phyloP scores from a whole-genome alignment of 2,888 invertebrate species.

The Sminthurides aquaticus region DNA sequence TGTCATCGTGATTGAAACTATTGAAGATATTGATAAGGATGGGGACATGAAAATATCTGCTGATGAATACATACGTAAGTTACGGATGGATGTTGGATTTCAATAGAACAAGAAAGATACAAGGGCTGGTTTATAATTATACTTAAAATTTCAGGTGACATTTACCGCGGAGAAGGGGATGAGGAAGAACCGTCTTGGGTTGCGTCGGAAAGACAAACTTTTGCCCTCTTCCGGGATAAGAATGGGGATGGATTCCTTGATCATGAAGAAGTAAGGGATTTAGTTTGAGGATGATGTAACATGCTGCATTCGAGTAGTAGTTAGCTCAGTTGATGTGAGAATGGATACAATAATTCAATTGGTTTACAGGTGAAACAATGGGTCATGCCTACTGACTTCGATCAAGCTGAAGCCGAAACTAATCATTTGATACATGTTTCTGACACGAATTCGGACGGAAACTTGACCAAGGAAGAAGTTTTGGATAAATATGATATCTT shows the following conservation, averaged over 20 bases:
- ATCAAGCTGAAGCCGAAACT: conserved; percentile 94
- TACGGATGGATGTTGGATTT: no score
- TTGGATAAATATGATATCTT: conserved; percentile 92
- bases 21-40: conserved; percentile 96
- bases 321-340: not conserved
- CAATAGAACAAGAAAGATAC: not conserved
- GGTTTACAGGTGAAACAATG: conserved; percentile 61
- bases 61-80: conserved; percentile 46
- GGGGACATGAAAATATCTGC: conserved; percentile 87
- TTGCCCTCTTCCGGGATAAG: conserved; percentile 69
- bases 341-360: no score
- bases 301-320: not conserved
- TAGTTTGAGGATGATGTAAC: not conserved
- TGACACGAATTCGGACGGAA: conserved; percentile 83
- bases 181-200: conserved; percentile 93
- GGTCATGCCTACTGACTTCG: conserved; percentile 93
- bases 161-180: conserved; percentile 70
- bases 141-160: conserved; percentile 56
- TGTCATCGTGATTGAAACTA: conserved; percentile 84
- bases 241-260: conserved; percentile 81
- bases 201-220: conserved; percentile 84
- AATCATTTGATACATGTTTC: conserved; percentile 91
- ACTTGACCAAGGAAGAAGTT: conserved; percentile 80
- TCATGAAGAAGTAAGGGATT: conserved; percentile 62
- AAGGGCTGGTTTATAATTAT: not conserved